Evolutionary conservation across 2,113 vertebrate genomes (phyloP).

Genomic region (Speoplatyrhinus poulsoni): DNA sequence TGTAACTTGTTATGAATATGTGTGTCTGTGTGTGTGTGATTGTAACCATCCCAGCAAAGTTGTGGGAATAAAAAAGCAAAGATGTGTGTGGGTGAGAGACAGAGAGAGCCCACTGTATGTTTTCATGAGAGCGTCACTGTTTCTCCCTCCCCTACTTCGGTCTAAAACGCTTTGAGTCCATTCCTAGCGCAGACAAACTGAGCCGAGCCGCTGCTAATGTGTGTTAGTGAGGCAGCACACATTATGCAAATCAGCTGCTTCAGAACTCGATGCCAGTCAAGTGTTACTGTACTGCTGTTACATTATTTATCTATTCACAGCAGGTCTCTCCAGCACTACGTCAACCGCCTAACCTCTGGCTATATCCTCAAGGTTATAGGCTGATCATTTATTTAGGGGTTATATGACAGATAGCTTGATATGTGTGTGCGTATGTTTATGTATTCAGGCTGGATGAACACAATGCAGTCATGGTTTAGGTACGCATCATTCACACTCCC

Average conservation of each 20-base stretch:
- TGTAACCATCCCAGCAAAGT: no score
- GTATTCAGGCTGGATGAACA: neutral
- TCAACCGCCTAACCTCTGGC: neutral
- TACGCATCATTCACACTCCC: neutral
- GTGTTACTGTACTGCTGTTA: neutral
- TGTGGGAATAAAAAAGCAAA: neutral
- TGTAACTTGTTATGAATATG: no score
- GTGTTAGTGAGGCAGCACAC: neutral
- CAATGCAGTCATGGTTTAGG: constrained; percentile 13
- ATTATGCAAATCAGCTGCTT: neutral
- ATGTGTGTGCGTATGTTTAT: neutral
- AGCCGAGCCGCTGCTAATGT: neutral
- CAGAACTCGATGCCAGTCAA: neutral
- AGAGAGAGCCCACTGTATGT: no score
- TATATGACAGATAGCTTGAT: neutral
- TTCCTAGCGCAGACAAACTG: constrained; percentile 1
- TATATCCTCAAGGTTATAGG: neutral
- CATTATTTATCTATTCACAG: constrained; percentile 11
- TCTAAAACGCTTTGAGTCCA: neutral
- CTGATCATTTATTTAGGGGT: neutral
- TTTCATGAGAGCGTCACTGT: no score
- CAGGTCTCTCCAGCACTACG: neutral
- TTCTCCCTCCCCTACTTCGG: constrained; percentile 1
- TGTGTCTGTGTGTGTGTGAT: no score
- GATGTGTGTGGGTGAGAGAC: neutral